Conservation (phyloP, 2,113 vertebrate species). For the Myiopsitta monachus region DNA sequence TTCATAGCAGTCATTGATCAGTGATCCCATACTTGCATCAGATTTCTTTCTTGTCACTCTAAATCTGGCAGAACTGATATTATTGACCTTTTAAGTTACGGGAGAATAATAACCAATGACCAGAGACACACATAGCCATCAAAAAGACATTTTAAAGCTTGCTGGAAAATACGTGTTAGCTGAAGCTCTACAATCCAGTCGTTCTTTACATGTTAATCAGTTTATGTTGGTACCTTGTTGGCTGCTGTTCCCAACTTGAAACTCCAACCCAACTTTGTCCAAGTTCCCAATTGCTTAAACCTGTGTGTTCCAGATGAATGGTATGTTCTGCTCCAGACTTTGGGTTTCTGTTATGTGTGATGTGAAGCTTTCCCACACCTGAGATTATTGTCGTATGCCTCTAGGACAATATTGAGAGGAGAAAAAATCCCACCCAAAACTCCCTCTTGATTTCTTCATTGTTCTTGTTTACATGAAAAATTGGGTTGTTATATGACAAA, state of each 20-base stretch:
- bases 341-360: conserved; percentile 67
- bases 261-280: conserved; percentile 67
- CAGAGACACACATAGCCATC: conserved; percentile 70
- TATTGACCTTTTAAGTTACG: conserved; percentile 66
- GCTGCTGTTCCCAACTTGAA: conserved; percentile 71
- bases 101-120: conserved; percentile 57
- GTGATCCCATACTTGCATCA: conserved; percentile 46
- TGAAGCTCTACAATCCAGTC: conserved; percentile 53
- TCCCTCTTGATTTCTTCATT: conserved; percentile 41
- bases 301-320: conserved; percentile 69
- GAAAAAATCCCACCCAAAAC: neutral
- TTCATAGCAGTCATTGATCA: conserved; percentile 42
- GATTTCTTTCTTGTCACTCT: conserved; percentile 59
- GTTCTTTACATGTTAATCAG: conserved; percentile 73
- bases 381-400: conserved; percentile 53
- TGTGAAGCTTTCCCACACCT: conserved; percentile 61
- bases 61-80: conserved; percentile 39
- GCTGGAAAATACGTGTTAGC: conserved; percentile 67
- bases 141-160: conserved; percentile 73
- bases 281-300: conserved; percentile 66
- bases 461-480: conserved; percentile 72
- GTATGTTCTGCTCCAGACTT: conserved; percentile 68
- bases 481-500: conserved; percentile 73
- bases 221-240: conserved; percentile 76
- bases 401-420: conserved; percentile 58